These are phyloP conservation scores for Dugesia japonica DNA, from an alignment of 2,888 invertebrate species.

Conservation along the genomic window DNA sequence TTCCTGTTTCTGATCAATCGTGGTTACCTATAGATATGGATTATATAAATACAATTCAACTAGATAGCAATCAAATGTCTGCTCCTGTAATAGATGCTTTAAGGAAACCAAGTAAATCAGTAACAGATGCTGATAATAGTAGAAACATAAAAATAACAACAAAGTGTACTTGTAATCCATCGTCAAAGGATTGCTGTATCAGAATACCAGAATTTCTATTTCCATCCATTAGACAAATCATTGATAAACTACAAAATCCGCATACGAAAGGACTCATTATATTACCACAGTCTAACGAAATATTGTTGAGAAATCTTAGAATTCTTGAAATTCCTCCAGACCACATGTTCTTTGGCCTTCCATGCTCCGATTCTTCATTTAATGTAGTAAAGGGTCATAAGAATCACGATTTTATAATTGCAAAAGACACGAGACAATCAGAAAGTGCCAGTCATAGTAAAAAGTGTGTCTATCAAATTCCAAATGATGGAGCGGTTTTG, in stretches of 20 bases:
- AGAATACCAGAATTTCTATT: neutral
- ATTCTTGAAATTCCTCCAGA: neutral
- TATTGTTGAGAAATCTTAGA: neutral
- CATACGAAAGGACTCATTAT: neutral
- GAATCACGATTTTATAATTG: neutral
- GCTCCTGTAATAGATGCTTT: neutral
- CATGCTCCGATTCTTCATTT: neutral
- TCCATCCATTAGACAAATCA: neutral
- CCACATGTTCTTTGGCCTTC: neutral
- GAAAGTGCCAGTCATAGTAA: neutral
- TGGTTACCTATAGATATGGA: neutral
- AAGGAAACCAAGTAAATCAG: neutral
- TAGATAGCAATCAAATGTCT: neutral
- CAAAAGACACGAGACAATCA: neutral
- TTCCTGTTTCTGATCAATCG: neutral
- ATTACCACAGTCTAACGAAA: neutral
- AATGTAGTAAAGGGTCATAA: neutral
- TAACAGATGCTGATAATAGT: neutral
- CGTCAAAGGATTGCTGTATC: neutral
- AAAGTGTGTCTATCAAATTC: neutral
- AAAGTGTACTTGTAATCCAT: neutral
- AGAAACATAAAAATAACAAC: neutral
- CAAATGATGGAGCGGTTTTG: neutral
- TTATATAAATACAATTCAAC: neutral
- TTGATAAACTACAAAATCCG: neutral